Evolutionary conservation across 1,140 invertebrate species (phyloP), one percentile per base, ranked within the genome.

Genomic region (Planococcus citri): DNA sequence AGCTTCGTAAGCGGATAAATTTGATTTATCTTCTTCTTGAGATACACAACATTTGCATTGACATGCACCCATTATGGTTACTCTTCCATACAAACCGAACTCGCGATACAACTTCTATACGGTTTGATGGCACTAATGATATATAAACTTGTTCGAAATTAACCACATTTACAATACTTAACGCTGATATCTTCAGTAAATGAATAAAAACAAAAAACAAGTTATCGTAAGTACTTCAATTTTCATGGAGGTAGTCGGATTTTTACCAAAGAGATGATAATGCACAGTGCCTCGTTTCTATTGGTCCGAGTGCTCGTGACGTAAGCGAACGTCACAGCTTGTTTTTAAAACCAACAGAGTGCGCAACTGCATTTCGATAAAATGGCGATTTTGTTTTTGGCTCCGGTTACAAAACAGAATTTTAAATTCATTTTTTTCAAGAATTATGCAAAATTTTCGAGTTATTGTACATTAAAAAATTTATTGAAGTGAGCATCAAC

Each of bases 31-130:
- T 64, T 64, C 60, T 10, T 64, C 60, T 27, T 64, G 60, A 25
- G 60, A 25, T 27, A 27, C 9, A 27, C 60, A 64, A 25, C 60
- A 64, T 25, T 64, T 64, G 25, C 60, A 64, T 20, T 64, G 60
- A 64, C 60, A 64, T 25, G 60, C 60, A 64, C 60, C 60, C 60
- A 64, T 64, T 25, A 64, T 20, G 41, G 41, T 51, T 33, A 33
- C 3, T 51, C 17, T 51, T 17, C 41, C 12, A 17, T 51, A 51
- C 17, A 20, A 20, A 51, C 4, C 29, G 17, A 51, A 51, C n/a
- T 17, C 41, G 41, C 41, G 41, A 51, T 12, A 33, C 4, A 9
- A 20, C 17, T 3, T 51, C n/a, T 14, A 51, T 51, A 17, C 41
- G 6, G 2, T 9, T 51, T 6, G 17, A 20, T 17, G n/a, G 41